Conservation (phyloP, 2,113 vertebrate species). For the Pomatostomus ruficeps region DNA sequence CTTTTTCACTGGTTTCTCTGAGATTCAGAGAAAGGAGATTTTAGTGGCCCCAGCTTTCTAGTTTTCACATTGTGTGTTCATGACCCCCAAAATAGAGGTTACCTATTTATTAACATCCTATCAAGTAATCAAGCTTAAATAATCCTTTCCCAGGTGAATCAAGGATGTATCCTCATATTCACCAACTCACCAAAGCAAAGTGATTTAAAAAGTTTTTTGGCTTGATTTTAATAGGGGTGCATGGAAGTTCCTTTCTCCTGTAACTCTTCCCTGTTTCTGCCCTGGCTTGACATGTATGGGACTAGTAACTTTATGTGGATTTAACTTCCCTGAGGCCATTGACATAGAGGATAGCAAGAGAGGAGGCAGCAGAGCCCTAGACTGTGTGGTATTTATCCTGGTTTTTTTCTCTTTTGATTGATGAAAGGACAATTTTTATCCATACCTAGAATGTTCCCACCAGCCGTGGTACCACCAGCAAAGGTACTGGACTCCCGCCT, state of each 20-base stretch:
- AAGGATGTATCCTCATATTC: neutral
- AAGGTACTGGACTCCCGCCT: too few species aligned
- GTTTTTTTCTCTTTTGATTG: neutral
- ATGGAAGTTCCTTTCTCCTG: neutral
- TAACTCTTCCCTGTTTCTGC: neutral
- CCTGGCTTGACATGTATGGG: neutral
- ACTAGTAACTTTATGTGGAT: neutral
- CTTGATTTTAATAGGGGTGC: neutral
- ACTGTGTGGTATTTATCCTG: neutral
- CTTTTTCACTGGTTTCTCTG: neutral
- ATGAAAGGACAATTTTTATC: neutral
- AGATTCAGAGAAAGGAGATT: neutral
- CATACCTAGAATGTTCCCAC: neutral
- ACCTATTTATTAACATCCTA: neutral
- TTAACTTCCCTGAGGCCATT: neutral
- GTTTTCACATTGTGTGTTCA: neutral
- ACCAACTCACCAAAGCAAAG: neutral
- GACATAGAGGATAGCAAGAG: neutral
- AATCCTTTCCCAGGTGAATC: neutral
- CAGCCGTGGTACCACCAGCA: too few species aligned
- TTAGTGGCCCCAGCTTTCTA: neutral
- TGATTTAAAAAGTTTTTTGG: neutral
- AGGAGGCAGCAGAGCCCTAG: neutral
- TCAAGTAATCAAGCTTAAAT: neutral
- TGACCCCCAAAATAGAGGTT: neutral